Evolutionary conservation across 2,113 vertebrate species (phyloP).

Genomic region (Thymallus thymallus): DNA sequence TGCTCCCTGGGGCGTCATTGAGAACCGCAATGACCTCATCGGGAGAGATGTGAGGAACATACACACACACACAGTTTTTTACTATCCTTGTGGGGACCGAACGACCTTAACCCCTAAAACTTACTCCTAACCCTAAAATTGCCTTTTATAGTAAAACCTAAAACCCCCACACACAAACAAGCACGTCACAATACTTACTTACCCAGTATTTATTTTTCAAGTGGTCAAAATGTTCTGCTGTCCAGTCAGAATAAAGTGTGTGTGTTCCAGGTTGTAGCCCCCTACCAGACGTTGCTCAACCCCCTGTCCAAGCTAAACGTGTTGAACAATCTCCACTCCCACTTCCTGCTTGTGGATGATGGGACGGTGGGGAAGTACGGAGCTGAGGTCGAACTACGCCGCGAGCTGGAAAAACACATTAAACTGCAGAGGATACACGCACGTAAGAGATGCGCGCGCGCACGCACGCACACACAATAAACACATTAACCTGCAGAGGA

Average conservation of each 20-base stretch:
- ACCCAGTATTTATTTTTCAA: no score
- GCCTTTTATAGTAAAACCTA: no score
- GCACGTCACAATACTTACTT: no score
- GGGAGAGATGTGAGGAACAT: conserved; percentile 90
- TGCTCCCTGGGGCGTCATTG: conserved; percentile 97
- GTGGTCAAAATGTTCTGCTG: no score
- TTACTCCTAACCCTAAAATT: no score
- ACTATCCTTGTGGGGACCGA: no score
- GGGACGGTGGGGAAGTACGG: conserved; percentile 97
- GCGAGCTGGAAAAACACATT: conserved; percentile 96
- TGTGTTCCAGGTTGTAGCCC: conserved; percentile 84
- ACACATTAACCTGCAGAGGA: no score
- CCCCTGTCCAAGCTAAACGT: conserved; percentile 97
- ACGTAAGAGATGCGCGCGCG: conserved; percentile 73
- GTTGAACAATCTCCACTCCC: conserved; percentile 95
- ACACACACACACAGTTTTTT: not conserved
- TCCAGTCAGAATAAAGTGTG: no score
- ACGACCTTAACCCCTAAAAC: no score
- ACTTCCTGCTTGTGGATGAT: conserved; percentile 97
- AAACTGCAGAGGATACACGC: conserved; percentile 97
- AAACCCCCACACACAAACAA: no score
- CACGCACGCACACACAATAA: no score
- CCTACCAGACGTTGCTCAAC: conserved; percentile 96
- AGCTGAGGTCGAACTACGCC: conserved; percentile 88
- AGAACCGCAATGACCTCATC: conserved; percentile 96